These are phyloP conservation scores for Myotis myotis DNA, from an alignment of 2,797 vertebrate species.

Conservation along the genomic window DNA sequence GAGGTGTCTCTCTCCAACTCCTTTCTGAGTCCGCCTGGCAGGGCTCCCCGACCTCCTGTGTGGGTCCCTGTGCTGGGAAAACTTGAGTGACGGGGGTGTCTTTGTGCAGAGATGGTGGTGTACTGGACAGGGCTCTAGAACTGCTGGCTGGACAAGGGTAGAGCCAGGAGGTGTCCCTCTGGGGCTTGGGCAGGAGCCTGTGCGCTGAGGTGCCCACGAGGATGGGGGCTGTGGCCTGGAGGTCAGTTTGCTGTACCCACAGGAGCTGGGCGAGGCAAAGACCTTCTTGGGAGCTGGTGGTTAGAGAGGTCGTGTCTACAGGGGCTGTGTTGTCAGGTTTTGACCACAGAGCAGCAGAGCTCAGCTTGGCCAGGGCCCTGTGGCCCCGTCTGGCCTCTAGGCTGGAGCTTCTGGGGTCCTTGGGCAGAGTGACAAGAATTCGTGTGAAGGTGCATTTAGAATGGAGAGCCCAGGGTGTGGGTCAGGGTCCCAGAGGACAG, in stretches of 20 bases:
- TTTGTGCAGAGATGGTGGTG: neutral
- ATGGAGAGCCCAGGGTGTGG: rapidly evolving
- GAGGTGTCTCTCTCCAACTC: neutral
- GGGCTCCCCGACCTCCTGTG: neutral
- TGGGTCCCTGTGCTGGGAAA: neutral
- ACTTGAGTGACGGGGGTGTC: rapidly evolving
- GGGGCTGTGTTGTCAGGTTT: neutral
- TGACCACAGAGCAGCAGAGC: neutral
- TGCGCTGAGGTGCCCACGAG: rapidly evolving
- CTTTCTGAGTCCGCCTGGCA: neutral
- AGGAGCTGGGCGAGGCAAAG: neutral
- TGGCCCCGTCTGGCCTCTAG: neutral
- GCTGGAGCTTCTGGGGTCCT: neutral
- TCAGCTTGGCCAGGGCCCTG: too few species aligned
- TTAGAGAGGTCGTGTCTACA: rapidly evolving
- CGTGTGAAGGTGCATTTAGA: neutral
- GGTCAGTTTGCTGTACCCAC: neutral
- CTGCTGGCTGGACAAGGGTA: neutral
- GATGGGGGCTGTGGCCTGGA: neutral
- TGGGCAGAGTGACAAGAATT: neutral
- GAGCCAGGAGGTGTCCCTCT: rapidly evolving
- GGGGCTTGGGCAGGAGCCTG: rapidly evolving
- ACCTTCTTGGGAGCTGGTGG: neutral
- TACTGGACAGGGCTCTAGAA: neutral
- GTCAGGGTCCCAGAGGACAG: neutral